Evolutionary conservation across 2,113 vertebrate species (phyloP).

Genomic region (Coptodon bakossiorum): DNA sequence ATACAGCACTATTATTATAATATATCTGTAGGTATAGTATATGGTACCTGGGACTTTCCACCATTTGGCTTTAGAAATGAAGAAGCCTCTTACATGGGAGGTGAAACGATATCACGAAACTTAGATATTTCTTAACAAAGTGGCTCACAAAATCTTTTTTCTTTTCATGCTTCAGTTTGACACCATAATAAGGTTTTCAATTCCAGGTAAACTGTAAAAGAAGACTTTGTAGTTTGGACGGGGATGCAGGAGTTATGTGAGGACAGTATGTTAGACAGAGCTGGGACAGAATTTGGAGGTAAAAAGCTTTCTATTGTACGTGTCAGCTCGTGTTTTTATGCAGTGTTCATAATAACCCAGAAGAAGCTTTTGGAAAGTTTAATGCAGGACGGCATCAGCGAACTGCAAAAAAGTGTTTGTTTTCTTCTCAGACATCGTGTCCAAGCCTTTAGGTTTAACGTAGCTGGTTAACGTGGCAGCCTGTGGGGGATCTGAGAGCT

Average conservation of each 20-base stretch:
- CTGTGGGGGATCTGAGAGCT: not conserved
- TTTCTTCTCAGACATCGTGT: not conserved
- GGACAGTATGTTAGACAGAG: not conserved
- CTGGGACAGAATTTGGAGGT: not conserved
- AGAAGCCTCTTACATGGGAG: not conserved
- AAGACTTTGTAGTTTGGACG: not conserved
- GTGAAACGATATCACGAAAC: accelerated
- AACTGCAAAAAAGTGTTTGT: not conserved
- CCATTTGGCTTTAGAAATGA: not conserved
- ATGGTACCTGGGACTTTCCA: not conserved
- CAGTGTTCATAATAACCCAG: not conserved
- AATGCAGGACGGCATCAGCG: not conserved
- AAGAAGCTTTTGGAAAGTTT: not conserved
- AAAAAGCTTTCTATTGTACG: not conserved
- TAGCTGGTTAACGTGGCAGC: not conserved
- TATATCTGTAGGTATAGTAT: not conserved
- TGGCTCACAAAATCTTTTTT: not conserved
- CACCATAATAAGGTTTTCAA: not conserved
- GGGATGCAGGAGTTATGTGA: not conserved
- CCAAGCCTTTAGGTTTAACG: not conserved
- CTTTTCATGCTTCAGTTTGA: not conserved
- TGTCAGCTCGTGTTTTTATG: not conserved
- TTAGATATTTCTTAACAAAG: not conserved
- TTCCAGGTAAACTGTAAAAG: not conserved
- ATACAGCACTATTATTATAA: not conserved